These are phyloP conservation scores for Malurus cyaneus DNA, from an alignment of 2,113 vertebrate species.

Conservation along the genomic window DNA sequence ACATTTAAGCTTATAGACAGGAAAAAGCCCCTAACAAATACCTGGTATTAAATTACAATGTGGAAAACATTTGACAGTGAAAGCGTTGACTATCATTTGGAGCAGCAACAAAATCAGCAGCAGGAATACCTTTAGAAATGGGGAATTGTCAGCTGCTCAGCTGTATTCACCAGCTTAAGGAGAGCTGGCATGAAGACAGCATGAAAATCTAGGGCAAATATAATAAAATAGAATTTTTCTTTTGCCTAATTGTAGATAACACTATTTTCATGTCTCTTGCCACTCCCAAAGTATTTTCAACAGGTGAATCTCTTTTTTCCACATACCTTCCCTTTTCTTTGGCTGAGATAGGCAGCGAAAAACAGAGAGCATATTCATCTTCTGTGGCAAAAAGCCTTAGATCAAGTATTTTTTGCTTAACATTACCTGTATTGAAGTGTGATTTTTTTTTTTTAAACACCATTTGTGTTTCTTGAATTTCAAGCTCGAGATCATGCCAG, in stretches of 20 bases:
- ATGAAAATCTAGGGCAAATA: neutral
- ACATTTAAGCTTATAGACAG: neutral
- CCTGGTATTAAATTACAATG: neutral
- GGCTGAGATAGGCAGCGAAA: neutral
- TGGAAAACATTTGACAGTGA: neutral
- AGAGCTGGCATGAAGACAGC: neutral
- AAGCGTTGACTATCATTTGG: fast-evolving
- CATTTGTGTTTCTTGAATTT: neutral
- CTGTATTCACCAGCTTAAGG: neutral
- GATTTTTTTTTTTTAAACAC: neutral
- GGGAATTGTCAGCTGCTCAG: neutral
- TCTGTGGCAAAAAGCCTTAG: neutral
- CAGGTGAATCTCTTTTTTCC: neutral
- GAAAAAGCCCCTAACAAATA: neutral
- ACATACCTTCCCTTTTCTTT: neutral
- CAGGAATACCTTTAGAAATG: neutral
- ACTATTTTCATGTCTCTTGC: neutral
- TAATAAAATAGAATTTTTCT: neutral
- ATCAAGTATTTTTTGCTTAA: neutral
- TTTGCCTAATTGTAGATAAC: neutral
- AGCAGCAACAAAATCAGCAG: neutral
- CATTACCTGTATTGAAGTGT: neutral
- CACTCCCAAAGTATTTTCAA: neutral
- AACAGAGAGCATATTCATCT: neutral
- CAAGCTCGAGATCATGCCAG: neutral